phyloP scores from a whole-genome alignment of 2,113 vertebrate species.

The Hyperoodon ampullatus region DNA sequence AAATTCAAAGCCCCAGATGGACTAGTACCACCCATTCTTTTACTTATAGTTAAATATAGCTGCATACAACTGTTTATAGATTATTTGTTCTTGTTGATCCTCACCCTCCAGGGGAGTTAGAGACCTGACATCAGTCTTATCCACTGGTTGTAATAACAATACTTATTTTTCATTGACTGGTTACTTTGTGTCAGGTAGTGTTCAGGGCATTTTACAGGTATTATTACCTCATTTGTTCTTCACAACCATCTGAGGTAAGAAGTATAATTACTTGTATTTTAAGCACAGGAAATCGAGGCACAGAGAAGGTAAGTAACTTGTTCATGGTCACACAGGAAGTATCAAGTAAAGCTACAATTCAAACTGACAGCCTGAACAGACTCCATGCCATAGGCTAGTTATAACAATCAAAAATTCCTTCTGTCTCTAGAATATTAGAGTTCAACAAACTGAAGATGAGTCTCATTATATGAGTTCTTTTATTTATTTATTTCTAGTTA shows the following conservation, averaged over 20 bases:
- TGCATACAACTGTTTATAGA: neutral
- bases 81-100: neutral
- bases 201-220: neutral
- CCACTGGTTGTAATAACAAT: neutral
- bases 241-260: neutral
- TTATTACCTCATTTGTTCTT: neutral
- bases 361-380: neutral
- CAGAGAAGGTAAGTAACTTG: neutral
- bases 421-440: neutral
- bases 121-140: neutral
- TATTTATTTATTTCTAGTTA: neutral
- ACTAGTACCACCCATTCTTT: neutral
- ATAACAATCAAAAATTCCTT: neutral
- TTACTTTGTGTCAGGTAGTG: neutral
- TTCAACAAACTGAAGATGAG: neutral
- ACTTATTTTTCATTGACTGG: neutral
- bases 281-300: neutral
- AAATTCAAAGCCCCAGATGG: neutral
- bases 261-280: slow-evolving; percentile 16
- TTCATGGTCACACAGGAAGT: neutral
- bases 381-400: neutral
- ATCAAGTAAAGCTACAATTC: neutral
- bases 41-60: neutral
- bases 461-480: neutral
- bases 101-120: neutral